Conservation (phyloP, 1,140 invertebrate genomes). For the Cyrtorhinus lividipennis region DNA sequence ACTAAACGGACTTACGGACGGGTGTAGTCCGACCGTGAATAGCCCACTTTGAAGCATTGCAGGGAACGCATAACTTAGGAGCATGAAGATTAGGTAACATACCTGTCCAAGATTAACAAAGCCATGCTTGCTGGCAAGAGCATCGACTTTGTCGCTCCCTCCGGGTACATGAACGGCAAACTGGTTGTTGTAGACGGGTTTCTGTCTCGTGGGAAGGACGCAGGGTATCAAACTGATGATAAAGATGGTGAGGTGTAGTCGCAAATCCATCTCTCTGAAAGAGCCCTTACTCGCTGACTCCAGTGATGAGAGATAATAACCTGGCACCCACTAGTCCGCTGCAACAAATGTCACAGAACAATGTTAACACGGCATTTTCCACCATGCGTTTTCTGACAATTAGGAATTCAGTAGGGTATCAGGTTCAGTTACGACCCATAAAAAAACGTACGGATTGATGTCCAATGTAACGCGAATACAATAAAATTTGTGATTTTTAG, state of each 20-base stretch:
- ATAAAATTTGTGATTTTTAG: no score
- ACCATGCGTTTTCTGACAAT: no score
- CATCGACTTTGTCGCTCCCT: constrained; percentile 15
- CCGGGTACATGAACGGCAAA: constrained; percentile 48
- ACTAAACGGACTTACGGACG: no score
- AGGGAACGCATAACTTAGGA: no score
- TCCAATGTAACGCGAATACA: no score
- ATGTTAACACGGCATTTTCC: neutral
- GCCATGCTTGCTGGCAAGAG: constrained; percentile 16
- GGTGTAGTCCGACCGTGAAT: no score
- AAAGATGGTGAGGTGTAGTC: neutral
- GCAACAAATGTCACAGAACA: neutral
- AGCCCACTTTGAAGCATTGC: no score
- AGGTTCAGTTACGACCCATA: no score
- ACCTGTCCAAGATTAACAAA: constrained; percentile 32
- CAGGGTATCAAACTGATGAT: neutral
- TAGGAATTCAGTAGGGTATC: no score
- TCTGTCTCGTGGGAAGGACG: neutral
- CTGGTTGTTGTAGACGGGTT: constrained; percentile 52
- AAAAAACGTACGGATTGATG: no score
- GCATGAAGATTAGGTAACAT: no score
- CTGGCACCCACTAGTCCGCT: neutral
- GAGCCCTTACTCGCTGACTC: no score
- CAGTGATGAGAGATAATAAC: neutral
- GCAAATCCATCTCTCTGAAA: neutral